These are phyloP conservation scores for Polyodon spathula DNA, from an alignment of 2,113 vertebrate genomes.

Conservation along the genomic window DNA sequence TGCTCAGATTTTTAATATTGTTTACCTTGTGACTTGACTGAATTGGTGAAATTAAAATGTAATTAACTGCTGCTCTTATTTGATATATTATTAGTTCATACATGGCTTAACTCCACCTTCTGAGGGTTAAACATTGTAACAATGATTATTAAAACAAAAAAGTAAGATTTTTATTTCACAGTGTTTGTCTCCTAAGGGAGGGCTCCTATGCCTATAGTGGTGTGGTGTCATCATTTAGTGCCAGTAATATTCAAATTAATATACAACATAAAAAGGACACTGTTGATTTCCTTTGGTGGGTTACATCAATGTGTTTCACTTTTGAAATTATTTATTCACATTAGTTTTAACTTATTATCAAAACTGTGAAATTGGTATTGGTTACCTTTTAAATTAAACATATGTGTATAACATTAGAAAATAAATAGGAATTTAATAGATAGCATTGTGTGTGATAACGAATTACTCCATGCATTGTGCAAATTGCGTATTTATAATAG, in stretches of 20 bases:
- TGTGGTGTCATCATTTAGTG: constrained; percentile 47
- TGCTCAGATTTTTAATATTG: too few relatives aligned
- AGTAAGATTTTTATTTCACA: too few relatives aligned
- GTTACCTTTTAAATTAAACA: constrained; percentile 31
- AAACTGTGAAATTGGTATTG: constrained; percentile 41
- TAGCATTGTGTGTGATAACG: constrained; percentile 30
- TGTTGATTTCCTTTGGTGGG: constrained; percentile 26
- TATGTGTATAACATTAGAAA: constrained; percentile 29
- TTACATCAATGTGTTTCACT: constrained; percentile 33
- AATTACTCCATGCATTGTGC: constrained; percentile 26
- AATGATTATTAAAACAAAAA: too few relatives aligned
- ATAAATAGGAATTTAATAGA: constrained; percentile 36
- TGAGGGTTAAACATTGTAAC: too few relatives aligned
- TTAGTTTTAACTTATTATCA: constrained; percentile 52
- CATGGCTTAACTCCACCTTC: too few relatives aligned
- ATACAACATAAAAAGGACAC: constrained; percentile 32
- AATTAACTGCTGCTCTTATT: too few relatives aligned
- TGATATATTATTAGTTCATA: too few relatives aligned
- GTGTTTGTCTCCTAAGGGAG: too few relatives aligned
- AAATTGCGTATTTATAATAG: constrained; percentile 32
- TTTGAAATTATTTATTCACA: constrained; percentile 49
- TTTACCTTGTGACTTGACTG: too few relatives aligned
- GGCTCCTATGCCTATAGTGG: constrained; percentile 39
- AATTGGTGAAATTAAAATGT: too few relatives aligned
- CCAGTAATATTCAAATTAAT: constrained; percentile 43